Conservation (phyloP, 2,113 vertebrate genomes). For the Prionailurus viverrinus region DNA sequence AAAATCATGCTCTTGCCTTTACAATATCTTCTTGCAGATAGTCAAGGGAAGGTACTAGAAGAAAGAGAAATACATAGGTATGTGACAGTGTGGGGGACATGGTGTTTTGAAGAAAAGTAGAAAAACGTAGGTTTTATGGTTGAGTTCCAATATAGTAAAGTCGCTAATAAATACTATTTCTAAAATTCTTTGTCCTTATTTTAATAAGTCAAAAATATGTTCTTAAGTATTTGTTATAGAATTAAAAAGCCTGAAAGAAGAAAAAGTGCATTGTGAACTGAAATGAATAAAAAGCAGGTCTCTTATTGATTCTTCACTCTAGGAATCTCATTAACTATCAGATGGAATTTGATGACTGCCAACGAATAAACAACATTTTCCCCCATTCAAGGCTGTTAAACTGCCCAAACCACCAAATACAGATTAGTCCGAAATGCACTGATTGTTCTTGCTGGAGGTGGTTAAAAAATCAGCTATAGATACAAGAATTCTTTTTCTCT, state of each 20-base stretch:
- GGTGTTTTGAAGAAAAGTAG: neutral
- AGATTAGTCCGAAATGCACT: slow-evolving; percentile 68
- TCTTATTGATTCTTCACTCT: slow-evolving; percentile 77
- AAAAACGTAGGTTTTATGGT: neutral
- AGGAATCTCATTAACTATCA: slow-evolving; percentile 79
- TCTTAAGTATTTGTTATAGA: slow-evolving; percentile 66
- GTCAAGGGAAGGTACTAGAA: neutral
- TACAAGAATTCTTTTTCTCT: slow-evolving; percentile 61
- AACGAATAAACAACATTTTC: slow-evolving; percentile 68
- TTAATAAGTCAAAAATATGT: slow-evolving; percentile 15
- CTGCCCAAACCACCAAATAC: slow-evolving; percentile 72
- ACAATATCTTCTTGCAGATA: neutral
- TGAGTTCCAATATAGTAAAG: neutral
- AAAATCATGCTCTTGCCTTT: neutral
- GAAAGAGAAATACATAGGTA: neutral
- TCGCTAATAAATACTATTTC: neutral
- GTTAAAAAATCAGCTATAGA: slow-evolving; percentile 65
- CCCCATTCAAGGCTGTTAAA: slow-evolving; percentile 45
- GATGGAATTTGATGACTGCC: slow-evolving; percentile 64
- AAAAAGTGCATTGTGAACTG: neutral
- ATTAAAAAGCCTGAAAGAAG: slow-evolving; percentile 61
- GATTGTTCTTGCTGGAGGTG: slow-evolving; percentile 64
- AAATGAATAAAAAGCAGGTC: slow-evolving; percentile 70
- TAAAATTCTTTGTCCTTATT: slow-evolving; percentile 17
- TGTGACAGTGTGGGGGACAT: neutral